Evolutionary conservation across 1,140 invertebrate genomes (phyloP), one percentile per base, ranked within the genome.

Genomic region (Hypsibius dujardini): DNA sequence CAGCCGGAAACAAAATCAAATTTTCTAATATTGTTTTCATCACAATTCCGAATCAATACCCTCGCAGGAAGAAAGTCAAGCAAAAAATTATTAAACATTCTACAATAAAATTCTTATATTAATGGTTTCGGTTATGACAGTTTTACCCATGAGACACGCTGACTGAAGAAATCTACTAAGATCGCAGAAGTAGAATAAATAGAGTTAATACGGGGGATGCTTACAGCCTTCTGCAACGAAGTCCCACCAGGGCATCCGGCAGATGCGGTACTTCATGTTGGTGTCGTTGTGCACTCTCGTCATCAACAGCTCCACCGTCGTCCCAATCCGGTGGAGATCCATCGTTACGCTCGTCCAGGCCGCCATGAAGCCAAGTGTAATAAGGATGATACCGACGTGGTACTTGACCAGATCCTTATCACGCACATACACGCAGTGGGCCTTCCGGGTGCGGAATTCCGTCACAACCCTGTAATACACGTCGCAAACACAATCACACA

Each of bases 391-490:
- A 56, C 85, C 86, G 46, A 83, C 80, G 74, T 89, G 81, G 78
- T 90, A 90, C 78, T 88, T 88, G 72, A 90, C 83, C 77, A 87
- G 83, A 79, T 92, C 90, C 72, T 89, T 87, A 76, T 92, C 89
- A 62, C 88, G 83, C 15, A 92, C 85, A 59, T 90, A 87, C 80
- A 90, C 90, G 74, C 90, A 84, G 77, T 91, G 89, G 1, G 90
- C 90, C 80, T 95, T 94, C 67, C 91, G 83, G 2, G 92, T 93
- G 72, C 85, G 83, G 76, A 85, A 85, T 75, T 86, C 84, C 46
- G 84, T 82, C 59, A 85, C 75, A 72, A 84, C 79, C 75, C 84
- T 84, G 73, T 0, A 78, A 79, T n/a, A n/a, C n/a, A n/a, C n/a
- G n/a, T n/a, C n/a, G n/a, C n/a, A n/a, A n/a, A n/a, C n/a, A n/a